Evolutionary conservation across 2,797 vertebrate genomes (phyloP).

Genomic region (Pseudocheirus occidentalis): DNA sequence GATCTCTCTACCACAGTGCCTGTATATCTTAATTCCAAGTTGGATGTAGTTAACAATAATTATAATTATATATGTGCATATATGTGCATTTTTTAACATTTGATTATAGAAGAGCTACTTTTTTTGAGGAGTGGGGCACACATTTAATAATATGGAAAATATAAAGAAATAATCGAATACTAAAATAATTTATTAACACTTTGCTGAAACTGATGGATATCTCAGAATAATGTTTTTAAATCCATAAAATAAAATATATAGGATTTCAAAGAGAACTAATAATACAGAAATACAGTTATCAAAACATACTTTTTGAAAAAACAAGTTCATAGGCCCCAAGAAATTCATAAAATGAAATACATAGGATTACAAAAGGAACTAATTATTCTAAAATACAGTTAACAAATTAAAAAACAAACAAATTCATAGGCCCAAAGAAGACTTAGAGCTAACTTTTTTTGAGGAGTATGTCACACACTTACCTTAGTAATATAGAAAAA

Average conservation of each 20-base stretch:
- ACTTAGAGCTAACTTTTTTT: neutral
- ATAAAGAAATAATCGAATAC: neutral
- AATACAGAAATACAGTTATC: neutral
- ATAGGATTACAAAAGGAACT: too few species aligned
- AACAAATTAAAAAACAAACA: too few species aligned
- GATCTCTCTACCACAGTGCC: too few species aligned
- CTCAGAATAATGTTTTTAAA: neutral
- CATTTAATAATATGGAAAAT: neutral
- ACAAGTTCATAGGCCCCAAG: neutral
- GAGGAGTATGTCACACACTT: neutral
- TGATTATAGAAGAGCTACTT: too few species aligned
- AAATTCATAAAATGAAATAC: too few species aligned
- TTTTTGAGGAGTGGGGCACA: neutral
- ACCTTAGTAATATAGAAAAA: constrained; percentile 51
- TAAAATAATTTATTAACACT: neutral
- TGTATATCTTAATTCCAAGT: too few species aligned
- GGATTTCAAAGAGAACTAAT: neutral
- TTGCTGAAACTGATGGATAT: neutral
- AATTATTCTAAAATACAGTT: too few species aligned
- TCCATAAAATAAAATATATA: neutral
- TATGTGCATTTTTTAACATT: too few species aligned
- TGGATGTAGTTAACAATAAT: too few species aligned
- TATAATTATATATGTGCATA: too few species aligned
- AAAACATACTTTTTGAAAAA: neutral
- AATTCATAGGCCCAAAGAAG: too few species aligned